These are phyloP conservation scores for Albula glossodonta DNA, from an alignment of 2,113 vertebrate genomes.

Conservation along the genomic window DNA sequence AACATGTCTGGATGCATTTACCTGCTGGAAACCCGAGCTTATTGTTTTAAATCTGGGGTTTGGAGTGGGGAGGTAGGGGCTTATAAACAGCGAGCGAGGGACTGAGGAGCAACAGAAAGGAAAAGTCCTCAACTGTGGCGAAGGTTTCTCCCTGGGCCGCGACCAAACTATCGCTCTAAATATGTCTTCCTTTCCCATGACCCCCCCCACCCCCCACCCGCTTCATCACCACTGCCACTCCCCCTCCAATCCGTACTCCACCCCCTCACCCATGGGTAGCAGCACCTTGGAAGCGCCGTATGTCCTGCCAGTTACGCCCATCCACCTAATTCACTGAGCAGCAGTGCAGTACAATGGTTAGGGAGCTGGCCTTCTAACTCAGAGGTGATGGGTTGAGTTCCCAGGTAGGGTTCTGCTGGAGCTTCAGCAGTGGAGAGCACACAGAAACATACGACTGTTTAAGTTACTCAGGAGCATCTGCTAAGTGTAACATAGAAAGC, in stretches of 20 bases:
- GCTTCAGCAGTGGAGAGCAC: too few relatives aligned
- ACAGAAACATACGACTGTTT: too few relatives aligned
- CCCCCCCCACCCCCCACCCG: constrained; percentile 52
- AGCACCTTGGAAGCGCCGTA: constrained; percentile 62
- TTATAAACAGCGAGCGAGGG: constrained; percentile 73
- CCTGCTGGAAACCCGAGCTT: constrained; percentile 96
- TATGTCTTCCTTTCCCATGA: constrained; percentile 68
- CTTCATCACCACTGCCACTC: constrained; percentile 17
- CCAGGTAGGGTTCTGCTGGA: too few relatives aligned
- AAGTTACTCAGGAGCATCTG: too few relatives aligned
- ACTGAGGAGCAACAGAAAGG: constrained; percentile 28
- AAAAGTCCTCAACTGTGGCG: constrained; percentile 36
- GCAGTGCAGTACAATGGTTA: too few relatives aligned
- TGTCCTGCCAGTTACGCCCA: constrained; percentile 65
- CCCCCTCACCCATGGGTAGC: constrained; percentile 44
- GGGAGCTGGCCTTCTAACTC: too few relatives aligned
- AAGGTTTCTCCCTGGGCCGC: not conserved
- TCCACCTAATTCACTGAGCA: constrained; percentile 55
- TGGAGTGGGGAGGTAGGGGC: constrained; percentile 52
- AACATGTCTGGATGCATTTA: constrained; percentile 99
- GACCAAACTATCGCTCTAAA: constrained; percentile 46
- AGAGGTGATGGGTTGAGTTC: too few relatives aligned
- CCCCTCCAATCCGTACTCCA: not conserved
- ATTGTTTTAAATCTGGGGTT: constrained; percentile 86
- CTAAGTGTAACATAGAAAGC: too few relatives aligned